Base-by-base conservation (phyloP, 2,888 invertebrate species). In the Platycheirus albimanus region DNA sequence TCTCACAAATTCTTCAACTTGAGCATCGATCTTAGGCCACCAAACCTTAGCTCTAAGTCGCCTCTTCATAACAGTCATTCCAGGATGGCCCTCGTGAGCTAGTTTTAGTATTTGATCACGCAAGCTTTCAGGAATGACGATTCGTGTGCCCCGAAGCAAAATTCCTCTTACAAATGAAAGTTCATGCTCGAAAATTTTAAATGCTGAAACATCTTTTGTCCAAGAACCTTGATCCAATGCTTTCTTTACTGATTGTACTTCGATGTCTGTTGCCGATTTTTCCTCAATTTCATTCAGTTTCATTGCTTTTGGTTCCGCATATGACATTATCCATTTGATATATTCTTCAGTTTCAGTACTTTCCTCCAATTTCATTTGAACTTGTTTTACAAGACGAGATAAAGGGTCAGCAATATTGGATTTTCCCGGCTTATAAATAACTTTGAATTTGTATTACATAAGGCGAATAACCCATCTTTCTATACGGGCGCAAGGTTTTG, bases 71-170 rank as follows among this genome's bases (percentile, higher is more conserved):
- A 45, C 10, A 1, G 30, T 3, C 30, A 88, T 87, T 1, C 88
- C 88, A 0, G 88, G 88, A 51, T 90, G 89, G 84, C 89, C 88
- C 76, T 87, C 85, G 66, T 87, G 87, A 3, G 86, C 87, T 11
- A 86, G 58, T 20, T 24, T 3, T 4, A 45, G 45, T 45, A 17
- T 11, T 19, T 45, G 19, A 0, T 45, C 45, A 3, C 45, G 45
- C 19, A 45, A 19, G 5, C 11, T 45, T 19, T 45, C 17, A 19
- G 19, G 45, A 45, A 45, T 45, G 3, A 45, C 45, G 1, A 45
- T 45, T 17, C 45, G 19, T 45, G 45, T 45, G 19, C 11, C 15
- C 3, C 19, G 45, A 1, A 45, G 5, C 15, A 19, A 45, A 45
- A 45, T 45, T 41, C 8, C 15, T 11, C 19, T 11, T 3, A 19